Evolutionary conservation across 2,113 vertebrate species (phyloP), one percentile per base, ranked within the genome.

Genomic region (Pollachius pollachius): DNA sequence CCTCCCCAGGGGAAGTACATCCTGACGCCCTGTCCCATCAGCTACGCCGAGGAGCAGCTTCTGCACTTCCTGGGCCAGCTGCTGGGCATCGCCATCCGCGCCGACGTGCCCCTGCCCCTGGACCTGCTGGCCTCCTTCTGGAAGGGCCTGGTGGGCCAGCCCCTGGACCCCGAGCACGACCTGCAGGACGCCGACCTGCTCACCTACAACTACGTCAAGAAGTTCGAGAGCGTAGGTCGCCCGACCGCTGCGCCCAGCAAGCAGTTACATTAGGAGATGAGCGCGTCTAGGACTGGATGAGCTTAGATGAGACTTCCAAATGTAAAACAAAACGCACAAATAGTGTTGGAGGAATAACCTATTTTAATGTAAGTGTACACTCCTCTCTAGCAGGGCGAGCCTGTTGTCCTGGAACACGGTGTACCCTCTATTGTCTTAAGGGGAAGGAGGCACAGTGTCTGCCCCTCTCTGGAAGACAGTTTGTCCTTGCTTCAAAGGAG

Each of bases 51-150:
- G 83, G 97, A 99, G 79, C 97, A 99, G 91, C 79, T 99, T 25
- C 90, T 99, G 75, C 96, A 99, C 73, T 98, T 99, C 91, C 94
- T 99, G 0, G 97, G 97, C 62, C 97, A 99, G 79, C 87, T 99
- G 30, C 85, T 99, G 74, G 97, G 97, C 3, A 98, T 98, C 0
- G 96, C 95, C 8, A 96, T 99, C 52, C 93, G 97, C 0, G 97
- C 97, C 0, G 97, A 99, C 0, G 94, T 99, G 18, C 97, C 97
- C 2, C 94, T 99, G 61, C 97, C 97, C 0, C 85, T 99, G 76
- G 97, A 99, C 81, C 93, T 99, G 2, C 90, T 98, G 69, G 90
- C 95, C 48, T 98, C 95, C 48, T 98, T 99, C 86, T 99, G 97
- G 97, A 99, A 98, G 85, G 95, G 94, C 0, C 89, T 99, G 70